Evolutionary conservation across 2,888 invertebrate genomes (phyloP), one percentile per base, ranked within the genome.

Genomic region (Trachelus tabidus): DNA sequence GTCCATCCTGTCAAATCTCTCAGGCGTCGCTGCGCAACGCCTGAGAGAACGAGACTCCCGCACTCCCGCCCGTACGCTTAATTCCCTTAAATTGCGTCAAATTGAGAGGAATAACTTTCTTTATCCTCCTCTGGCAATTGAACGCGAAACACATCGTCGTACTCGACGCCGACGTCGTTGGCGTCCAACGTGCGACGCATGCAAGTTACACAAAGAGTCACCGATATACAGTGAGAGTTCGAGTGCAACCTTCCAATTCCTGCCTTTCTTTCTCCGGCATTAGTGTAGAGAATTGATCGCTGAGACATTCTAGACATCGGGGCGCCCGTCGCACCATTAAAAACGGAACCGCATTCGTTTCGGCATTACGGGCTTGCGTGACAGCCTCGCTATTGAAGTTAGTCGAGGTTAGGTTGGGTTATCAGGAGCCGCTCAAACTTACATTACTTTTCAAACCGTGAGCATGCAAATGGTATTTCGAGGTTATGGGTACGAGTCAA

Each of bases 81-180:
- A 89, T 89, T 89, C 88, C 82, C 86, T 89, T 87, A 89, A 89
- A 89, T 89, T 89, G 88, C 88, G 85, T 83, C 85, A 88, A 89
- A 89, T 88, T 88, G 88, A 88, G 86, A 87, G 84, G 86, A 89
- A 89, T 87, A 88, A 89, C 89, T 89, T 89, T 84, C 89, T 89
- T 85, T 85, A 85, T 89, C 89, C 88, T 88, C 87, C 86, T 86
- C 85, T 80, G 86, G 81, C 87, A 88, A 88, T 89, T 87, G 89
- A 83, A 84, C 85, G 84, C 83, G 79, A 85, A 84, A 83, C 83
- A 83, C 83, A 77, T 77, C 75, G 81, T 82, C 82, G 83, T 81
- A 35, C 11, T 12, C 35, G 35, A 35, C 11, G 35, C 35, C 35
- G 35, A 35, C 35, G 82, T 82, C 82, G 83, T 81, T 83, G 83